A percentile compares a stretch with the other conserved stretches of the same genome.
Evolutionary conservation across 2,888 invertebrate species (phyloP).

Genomic region (Gnatocerus cornutus): DNA sequence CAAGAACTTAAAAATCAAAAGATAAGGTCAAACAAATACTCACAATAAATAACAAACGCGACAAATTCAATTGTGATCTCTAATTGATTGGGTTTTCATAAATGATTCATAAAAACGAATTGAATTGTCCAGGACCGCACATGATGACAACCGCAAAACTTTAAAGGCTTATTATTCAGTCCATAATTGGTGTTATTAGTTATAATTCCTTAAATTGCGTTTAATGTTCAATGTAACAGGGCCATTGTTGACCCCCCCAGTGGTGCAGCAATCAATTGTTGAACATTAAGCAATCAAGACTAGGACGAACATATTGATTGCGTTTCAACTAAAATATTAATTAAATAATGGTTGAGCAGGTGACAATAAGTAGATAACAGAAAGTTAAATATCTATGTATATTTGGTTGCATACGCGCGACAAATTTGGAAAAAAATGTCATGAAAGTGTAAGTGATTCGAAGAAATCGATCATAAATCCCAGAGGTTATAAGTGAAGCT

Average conservation of each 20-base stretch:
- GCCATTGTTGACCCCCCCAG: slow-evolving; percentile 9
- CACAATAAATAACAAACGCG: neutral
- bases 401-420: too few relatives aligned
- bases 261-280: slow-evolving; percentile 1
- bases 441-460: too few relatives aligned
- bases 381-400: too few relatives aligned
- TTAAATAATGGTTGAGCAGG: too few relatives aligned
- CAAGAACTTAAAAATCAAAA: too few relatives aligned
- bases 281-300: neutral
- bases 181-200: slow-evolving; percentile 23
- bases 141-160: slow-evolving; percentile 29
- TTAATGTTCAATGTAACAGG: slow-evolving; percentile 5
- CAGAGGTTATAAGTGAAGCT: too few relatives aligned
- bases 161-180: slow-evolving; percentile 14
- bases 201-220: slow-evolving; percentile 9
- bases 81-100: slow-evolving; percentile 10
- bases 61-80: slow-evolving; percentile 5
- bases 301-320: neutral
- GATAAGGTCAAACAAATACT: too few relatives aligned
- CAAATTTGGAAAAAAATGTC: too few relatives aligned
- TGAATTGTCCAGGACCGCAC: slow-evolving; percentile 13
- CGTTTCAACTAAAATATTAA: too few relatives aligned
- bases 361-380: too few relatives aligned
- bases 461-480: too few relatives aligned
- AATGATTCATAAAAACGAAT: slow-evolving; percentile 22